Base-by-base conservation (phyloP, 2,888 invertebrate genomes). In the Cerceris rybyensis region DNA sequence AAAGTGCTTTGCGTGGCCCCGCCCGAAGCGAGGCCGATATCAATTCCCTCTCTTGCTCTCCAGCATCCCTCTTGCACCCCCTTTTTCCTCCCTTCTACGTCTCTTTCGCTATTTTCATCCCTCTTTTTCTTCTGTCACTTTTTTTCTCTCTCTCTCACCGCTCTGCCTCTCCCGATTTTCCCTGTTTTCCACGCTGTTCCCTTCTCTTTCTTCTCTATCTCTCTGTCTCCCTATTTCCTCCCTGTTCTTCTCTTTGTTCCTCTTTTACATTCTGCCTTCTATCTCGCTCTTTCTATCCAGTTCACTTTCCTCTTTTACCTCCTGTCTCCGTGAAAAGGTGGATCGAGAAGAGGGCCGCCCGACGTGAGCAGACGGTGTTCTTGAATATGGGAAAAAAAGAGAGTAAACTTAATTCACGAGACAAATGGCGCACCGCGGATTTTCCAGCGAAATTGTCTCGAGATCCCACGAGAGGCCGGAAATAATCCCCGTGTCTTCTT, bases 351-450 rank as follows among this genome's bases (percentile, higher is more conserved):
- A 50, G 39, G n/a, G 28, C 8, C 39, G 43, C 52, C 17, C 58
- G 46, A 58, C 54, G 9, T 9, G 54, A 60, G 39, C 68, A 64
- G 64, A 71, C 55, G 72, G 57, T 65, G 57, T 74, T 65, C 58
- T 73, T 64, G 80, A 80, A 78, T 76, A 76, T 73, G 60, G 58
- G 68, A 65, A 79, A 81, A 78, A 80, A 82, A 58, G 55, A 74
- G 59, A 81, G 81, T 70, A 75, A 79, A 85, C 70, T 83, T 84
- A 83, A 83, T 84, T 79, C 74, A 70, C 75, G 84, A 74, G 74
- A 85, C 75, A 85, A 85, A 85, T 74, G 79, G 69, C 72, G 68
- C 60, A 46, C 17, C 70, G 68, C 57, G 81, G 82, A 81, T 83
- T 81, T 84, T 54, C 54, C 55, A 7, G 60, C 41, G 70, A 77